A percentile compares a stretch with the other conserved stretches of the same genome.
Conservation (phyloP, 2,113 vertebrate genomes). For the Mormyrus lacerda region DNA sequence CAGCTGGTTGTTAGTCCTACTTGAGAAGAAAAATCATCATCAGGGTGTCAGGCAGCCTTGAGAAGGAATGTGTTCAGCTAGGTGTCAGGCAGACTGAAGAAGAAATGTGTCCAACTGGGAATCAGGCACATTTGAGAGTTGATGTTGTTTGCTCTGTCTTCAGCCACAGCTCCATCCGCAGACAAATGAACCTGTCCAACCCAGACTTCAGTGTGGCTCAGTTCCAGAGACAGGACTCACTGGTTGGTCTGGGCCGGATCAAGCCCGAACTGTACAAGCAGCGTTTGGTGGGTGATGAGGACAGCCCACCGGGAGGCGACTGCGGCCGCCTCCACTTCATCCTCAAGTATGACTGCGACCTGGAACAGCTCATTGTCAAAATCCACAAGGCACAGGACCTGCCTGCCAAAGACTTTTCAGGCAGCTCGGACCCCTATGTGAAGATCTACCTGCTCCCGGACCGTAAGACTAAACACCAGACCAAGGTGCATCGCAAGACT, state of each 20-base stretch:
- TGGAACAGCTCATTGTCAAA: conserved; percentile 96
- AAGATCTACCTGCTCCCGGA: conserved; percentile 98
- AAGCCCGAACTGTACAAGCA: conserved; percentile 97
- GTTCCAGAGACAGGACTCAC: conserved; percentile 90
- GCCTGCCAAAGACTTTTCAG: conserved; percentile 96
- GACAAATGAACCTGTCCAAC: conserved; percentile 93
- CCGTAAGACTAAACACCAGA: conserved; percentile 97
- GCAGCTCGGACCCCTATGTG: conserved; percentile 94
- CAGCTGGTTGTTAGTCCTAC: background rate
- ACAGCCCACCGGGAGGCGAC: conserved; percentile 65
- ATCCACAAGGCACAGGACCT: conserved; percentile 91
- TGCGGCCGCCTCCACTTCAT: conserved; percentile 88
- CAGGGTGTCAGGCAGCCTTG: background rate
- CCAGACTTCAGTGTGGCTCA: conserved; percentile 92
- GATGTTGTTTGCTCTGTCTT: conserved; percentile 37
- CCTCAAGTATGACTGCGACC: conserved; percentile 91
- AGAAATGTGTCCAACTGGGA: background rate
- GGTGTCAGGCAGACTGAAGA: background rate
- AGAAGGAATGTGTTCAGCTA: background rate
- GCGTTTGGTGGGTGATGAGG: conserved; percentile 80
- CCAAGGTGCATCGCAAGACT: conserved; percentile 98
- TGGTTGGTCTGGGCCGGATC: conserved; percentile 83
- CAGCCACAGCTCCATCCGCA: conserved; percentile 90
- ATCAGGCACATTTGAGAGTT: background rate
- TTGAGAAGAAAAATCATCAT: background rate